Evolutionary conservation across 1,140 invertebrate species (phyloP).

Genomic region (Danaus plexippus): DNA sequence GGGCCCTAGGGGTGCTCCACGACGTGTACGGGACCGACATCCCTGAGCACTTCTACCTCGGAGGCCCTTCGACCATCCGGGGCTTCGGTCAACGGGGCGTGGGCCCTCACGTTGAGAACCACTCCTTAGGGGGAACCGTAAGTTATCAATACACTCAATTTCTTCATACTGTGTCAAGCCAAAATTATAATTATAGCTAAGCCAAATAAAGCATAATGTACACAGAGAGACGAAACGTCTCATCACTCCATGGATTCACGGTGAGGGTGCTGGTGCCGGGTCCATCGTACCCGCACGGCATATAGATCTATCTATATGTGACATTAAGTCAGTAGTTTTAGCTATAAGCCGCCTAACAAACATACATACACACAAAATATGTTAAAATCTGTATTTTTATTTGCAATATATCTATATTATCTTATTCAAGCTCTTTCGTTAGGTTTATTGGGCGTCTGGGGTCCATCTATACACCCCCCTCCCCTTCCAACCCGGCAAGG

Average conservation of each 20-base stretch:
- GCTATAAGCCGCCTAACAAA: too few relatives aligned
- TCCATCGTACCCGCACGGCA: too few relatives aligned
- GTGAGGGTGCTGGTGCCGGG: too few relatives aligned
- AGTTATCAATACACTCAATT: conserved; percentile 8
- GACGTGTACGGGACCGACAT: conserved; percentile 77
- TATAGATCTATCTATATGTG: too few relatives aligned
- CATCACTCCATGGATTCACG: too few relatives aligned
- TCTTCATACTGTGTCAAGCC: too few relatives aligned
- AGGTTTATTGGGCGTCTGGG: conserved; percentile 85
- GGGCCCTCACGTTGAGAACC: conserved; percentile 83
- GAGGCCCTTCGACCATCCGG: conserved; percentile 86
- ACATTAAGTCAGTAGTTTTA: too few relatives aligned
- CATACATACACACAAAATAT: too few relatives aligned
- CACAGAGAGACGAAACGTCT: too few relatives aligned
- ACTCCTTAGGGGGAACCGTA: conserved; percentile 77
- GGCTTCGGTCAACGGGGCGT: conserved; percentile 88
- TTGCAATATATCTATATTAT: neutral
- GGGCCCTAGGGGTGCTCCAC: conserved; percentile 80
- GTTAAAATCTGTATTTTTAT: too few relatives aligned
- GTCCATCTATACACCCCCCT: conserved; percentile 88
- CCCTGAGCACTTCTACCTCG: conserved; percentile 88
- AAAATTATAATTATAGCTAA: too few relatives aligned
- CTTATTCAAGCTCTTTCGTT: conserved; percentile 20
- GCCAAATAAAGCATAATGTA: too few relatives aligned
- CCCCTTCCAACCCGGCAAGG: conserved; percentile 83